These are phyloP conservation scores for Edolisoma coerulescens DNA, from an alignment of 2,113 vertebrate genomes.

Conservation along the genomic window DNA sequence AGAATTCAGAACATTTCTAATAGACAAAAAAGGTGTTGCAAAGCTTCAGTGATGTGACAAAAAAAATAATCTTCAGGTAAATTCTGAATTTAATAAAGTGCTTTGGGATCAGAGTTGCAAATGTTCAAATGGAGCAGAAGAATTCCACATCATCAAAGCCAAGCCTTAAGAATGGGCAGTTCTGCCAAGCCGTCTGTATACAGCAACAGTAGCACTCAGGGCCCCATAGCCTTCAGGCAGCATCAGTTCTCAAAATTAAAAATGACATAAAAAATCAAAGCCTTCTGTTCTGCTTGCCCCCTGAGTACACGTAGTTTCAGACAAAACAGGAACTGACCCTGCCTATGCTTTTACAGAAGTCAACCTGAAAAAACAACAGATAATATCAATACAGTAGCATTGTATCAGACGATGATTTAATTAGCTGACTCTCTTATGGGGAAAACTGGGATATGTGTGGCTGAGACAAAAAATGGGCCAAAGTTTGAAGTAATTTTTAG, in stretches of 20 bases:
- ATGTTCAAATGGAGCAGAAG: background rate
- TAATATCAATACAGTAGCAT: background rate
- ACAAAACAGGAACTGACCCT: background rate
- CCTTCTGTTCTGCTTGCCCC: background rate
- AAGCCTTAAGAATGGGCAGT: background rate
- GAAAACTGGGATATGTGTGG: background rate
- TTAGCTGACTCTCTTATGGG: background rate
- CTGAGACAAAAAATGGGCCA: background rate
- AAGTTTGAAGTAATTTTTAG: background rate
- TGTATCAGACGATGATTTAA: background rate
- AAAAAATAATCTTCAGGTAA: background rate
- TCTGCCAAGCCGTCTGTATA: background rate
- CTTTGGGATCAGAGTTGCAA: background rate
- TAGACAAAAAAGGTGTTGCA: background rate
- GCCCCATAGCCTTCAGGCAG: background rate
- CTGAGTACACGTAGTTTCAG: background rate
- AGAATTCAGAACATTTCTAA: background rate
- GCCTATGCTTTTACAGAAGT: background rate
- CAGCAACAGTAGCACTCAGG: background rate
- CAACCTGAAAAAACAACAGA: background rate
- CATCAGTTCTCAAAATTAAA: background rate
- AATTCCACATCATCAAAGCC: background rate
- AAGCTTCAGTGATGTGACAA: background rate
- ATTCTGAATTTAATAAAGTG: background rate
- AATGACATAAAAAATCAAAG: background rate